Percentiles rank a stretch among this genome's conserved stretches.
phyloP scores from a whole-genome alignment of 1,140 invertebrate species.

The Plectrocnemia conspersa region DNA sequence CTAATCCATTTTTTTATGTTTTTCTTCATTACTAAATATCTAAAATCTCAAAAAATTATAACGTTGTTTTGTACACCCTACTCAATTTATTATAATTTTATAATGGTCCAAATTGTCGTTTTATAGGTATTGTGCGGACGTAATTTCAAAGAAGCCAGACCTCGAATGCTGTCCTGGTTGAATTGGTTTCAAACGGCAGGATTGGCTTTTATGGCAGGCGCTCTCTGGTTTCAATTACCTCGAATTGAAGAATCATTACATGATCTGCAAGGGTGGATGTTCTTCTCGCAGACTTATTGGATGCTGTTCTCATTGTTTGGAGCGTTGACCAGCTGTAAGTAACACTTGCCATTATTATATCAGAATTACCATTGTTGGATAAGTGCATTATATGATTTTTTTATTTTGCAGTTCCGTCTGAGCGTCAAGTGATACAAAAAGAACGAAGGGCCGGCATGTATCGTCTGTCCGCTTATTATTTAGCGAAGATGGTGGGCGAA shows the following conservation, averaged over 20 bases:
- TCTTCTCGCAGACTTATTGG: slow-evolving; percentile 83
- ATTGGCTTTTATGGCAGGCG: slow-evolving; percentile 68
- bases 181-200: slow-evolving; percentile 79
- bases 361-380: slow-evolving; percentile 1
- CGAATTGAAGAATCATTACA: slow-evolving; percentile 69
- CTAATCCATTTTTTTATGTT: no score
- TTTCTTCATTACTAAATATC: no score
- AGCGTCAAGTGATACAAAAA: slow-evolving; percentile 79
- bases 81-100: no score
- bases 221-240: slow-evolving; percentile 76
- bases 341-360: neutral
- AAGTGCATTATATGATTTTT: neutral
- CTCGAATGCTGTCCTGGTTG: slow-evolving; percentile 73
- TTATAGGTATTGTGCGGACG: slow-evolving; percentile 63
- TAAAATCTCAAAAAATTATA: no score
- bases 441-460: slow-evolving; percentile 78
- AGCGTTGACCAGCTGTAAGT: slow-evolving; percentile 65
- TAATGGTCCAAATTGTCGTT: slow-evolving; percentile 13
- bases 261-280: slow-evolving; percentile 83
- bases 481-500: slow-evolving; percentile 83
- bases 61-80: no score
- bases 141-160: slow-evolving; percentile 75
- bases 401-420: slow-evolving; percentile 65
- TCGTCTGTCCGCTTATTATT: slow-evolving; percentile 77
- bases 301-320: slow-evolving; percentile 81